Evolutionary conservation across 2,888 invertebrate species (phyloP).

Genomic region (Exephanes ischioxanthus): DNA sequence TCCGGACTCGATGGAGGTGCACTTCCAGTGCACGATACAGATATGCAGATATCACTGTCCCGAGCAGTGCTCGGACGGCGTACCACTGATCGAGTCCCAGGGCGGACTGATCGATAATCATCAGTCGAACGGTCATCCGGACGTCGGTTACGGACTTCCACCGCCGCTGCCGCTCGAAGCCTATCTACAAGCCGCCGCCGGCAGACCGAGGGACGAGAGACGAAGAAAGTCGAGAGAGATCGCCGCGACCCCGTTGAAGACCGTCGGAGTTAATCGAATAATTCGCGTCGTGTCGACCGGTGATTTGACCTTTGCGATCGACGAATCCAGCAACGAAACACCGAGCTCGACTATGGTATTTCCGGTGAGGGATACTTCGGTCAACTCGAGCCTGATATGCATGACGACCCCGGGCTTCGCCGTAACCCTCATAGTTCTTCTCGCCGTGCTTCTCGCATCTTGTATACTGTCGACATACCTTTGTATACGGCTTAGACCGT

Average conservation of each 20-base stretch:
- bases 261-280: constrained; percentile 95
- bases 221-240: constrained; percentile 88
- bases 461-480: constrained; percentile 95
- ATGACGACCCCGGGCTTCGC: constrained; percentile 98
- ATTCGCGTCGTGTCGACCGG: constrained; percentile 97
- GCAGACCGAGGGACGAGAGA: constrained; percentile 91
- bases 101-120: constrained; percentile 86
- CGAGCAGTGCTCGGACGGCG: constrained; percentile 93
- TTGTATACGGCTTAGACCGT: constrained; percentile 92
- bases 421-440: constrained; percentile 92
- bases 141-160: constrained; percentile 89
- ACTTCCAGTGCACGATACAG: constrained; percentile 97
- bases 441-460: constrained; percentile 93
- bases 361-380: constrained; percentile 87
- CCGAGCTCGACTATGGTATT: constrained; percentile 89
- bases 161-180: constrained; percentile 89
- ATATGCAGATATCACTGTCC: constrained; percentile 97
- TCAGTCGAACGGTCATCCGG: constrained; percentile 84
- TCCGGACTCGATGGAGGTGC: constrained; percentile 98
- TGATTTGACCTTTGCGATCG: constrained; percentile 93
- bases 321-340: constrained; percentile 87
- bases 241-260: constrained; percentile 89
- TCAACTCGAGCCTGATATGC: constrained; percentile 90
- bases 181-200: constrained; percentile 87
- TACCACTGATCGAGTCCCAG: constrained; percentile 81